These are phyloP conservation scores for Gambusia yucatana DNA, from an alignment of 2,797 vertebrate genomes.

Conservation along the genomic window DNA sequence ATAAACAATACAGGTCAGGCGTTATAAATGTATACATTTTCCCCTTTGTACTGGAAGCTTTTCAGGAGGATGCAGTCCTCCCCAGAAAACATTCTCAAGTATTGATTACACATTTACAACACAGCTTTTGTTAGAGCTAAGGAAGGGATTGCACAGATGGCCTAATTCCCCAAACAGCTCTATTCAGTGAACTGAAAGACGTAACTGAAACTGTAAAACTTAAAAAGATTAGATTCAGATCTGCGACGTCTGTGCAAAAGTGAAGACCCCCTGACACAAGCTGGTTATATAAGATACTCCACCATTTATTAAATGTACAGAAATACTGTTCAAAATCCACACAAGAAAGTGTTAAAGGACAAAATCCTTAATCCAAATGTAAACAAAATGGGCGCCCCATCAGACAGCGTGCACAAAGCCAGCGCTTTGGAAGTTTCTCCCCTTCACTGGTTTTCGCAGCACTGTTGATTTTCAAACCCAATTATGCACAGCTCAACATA, in stretches of 20 bases:
- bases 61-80: neutral
- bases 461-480: constrained; percentile 49
- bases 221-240: constrained; percentile 1
- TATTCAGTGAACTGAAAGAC: neutral
- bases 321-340: constrained; percentile 79
- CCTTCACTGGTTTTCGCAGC: constrained; percentile 43
- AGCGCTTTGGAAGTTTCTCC: constrained; percentile 31
- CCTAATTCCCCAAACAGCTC: neutral
- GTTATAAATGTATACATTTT: neutral
- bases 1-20: neutral
- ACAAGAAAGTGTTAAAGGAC: constrained; percentile 68
- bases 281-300: constrained; percentile 67
- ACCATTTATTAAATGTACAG: constrained; percentile 85
- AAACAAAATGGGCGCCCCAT: constrained; percentile 68
- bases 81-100: neutral
- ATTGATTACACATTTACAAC: constrained; percentile 3
- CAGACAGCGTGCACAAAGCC: constrained; percentile 43
- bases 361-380: constrained; percentile 65
- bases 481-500: constrained; percentile 59
- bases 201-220: neutral
- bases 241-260: constrained; percentile 23
- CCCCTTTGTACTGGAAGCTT: neutral
- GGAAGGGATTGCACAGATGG: constrained; percentile 1
- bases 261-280: constrained; percentile 52
- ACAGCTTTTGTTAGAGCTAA: neutral